Evolutionary conservation across 2,797 vertebrate species (phyloP), one percentile per base, ranked within the genome.

Genomic region (Rhinella marina): DNA sequence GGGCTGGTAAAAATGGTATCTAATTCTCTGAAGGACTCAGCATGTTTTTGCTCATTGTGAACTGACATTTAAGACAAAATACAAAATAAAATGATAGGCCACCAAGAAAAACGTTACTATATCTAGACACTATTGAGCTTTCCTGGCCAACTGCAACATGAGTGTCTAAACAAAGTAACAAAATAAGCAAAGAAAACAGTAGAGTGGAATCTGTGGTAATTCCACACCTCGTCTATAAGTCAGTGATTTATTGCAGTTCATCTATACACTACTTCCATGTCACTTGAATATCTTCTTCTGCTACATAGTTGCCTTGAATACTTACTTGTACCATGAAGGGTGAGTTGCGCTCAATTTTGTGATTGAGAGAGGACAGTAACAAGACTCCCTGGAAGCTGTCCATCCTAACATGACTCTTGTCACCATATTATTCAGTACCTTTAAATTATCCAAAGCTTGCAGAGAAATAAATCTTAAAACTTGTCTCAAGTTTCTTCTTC

Each of bases 401-500:
- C 62, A 86, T 83, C 54, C 73, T 48, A 84, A 73, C 77, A 88
- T 88, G 64, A 88, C 73, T 83, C 32, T 73, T 77, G 82, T 89
- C 78, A 76, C 72, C 72, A 61, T 83, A 89, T 89, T 79, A 86
- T 86, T 89, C 75, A 56, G 41, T 89, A 86, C 85, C 73, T 89
- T 86, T 83, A 86, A 86, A 80, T 79, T 83, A 86, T 89, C 88
- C 72, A 16, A 86, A 86, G 88, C 72, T 83, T 54, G 84, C 73
- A 89, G 5, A 85, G 80, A 83, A 83, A 89, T 89, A 86, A 86
- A 89, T 83, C 79, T 86, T 86, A 84, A 70, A 61, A 72, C 62
- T 72, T 89, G 80, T 86, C 61, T 89, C 73, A 80, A 78, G 84
- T 86, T 90, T 88, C 89, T 92, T 89, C 92, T 93, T 92, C 86